Percentiles rank a stretch among this genome's conserved stretches.
These are phyloP conservation scores for Cepphus grylle DNA, from an alignment of 2,113 vertebrate species.

Conservation along the genomic window DNA sequence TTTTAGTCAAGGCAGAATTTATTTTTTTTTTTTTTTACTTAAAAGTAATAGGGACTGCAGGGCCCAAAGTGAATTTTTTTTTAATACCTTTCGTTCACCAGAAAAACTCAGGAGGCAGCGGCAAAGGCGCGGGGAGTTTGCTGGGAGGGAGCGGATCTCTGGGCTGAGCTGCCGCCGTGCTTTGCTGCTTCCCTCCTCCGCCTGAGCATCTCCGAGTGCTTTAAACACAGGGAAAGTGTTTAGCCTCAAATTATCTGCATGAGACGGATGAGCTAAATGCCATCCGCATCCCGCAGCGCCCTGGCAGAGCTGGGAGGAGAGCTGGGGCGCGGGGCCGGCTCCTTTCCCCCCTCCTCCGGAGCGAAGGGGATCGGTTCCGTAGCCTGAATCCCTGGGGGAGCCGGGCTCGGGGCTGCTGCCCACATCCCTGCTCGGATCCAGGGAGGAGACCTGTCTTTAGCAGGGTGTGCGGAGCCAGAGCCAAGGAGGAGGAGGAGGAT, in stretches of 20 bases:
- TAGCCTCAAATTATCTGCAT: not conserved
- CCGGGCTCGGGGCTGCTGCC: not conserved
- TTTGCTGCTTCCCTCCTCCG: not conserved
- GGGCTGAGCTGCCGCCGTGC: not conserved
- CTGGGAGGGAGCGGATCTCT: not conserved
- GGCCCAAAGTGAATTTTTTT: not conserved
- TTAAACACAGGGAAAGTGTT: not conserved
- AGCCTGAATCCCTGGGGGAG: rapidly evolving
- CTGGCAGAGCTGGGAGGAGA: not conserved
- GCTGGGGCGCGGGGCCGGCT: not conserved
- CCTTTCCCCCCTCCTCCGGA: not conserved
- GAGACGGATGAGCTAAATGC: not conserved
- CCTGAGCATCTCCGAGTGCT: not conserved
- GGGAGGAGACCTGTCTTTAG: not conserved
- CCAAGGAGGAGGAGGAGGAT: not conserved
- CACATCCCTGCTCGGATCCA: not conserved
- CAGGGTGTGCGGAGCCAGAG: not conserved
- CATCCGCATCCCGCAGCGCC: rapidly evolving
- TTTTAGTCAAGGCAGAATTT: not conserved
- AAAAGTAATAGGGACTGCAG: not conserved
- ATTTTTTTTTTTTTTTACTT: not conserved
- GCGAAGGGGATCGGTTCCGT: not conserved
- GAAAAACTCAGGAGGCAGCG: not conserved
- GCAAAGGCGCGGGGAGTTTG: not conserved
- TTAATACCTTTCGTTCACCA: not conserved